Evolutionary conservation across 2,797 vertebrate genomes (phyloP).

Genomic region (Epinephelus malabaricus): DNA sequence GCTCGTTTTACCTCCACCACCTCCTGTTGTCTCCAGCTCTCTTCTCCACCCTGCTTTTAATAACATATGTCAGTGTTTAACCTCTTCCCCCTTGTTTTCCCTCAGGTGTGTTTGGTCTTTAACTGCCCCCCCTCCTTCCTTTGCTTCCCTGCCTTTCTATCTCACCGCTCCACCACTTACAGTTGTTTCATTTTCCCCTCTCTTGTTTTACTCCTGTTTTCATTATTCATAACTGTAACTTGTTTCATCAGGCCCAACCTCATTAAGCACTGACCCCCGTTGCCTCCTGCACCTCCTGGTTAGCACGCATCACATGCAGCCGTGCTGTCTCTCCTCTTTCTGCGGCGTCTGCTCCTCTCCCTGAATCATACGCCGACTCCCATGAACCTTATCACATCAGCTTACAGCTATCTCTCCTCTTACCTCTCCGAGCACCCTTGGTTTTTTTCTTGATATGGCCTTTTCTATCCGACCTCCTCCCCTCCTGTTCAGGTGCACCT

Average conservation of each 20-base stretch:
- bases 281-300: conserved; percentile 59
- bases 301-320: conserved; percentile 50
- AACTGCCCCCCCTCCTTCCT: background rate
- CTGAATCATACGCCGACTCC: conserved; percentile 55
- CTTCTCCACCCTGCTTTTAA: conserved; percentile 66
- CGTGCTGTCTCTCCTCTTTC: conserved; percentile 27
- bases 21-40: conserved; percentile 53
- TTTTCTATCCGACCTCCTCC: conserved; percentile 55
- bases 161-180: conserved; percentile 36
- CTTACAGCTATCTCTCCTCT: conserved; percentile 59
- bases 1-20: conserved; percentile 16
- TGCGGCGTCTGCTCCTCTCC: conserved; percentile 30
- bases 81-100: conserved; percentile 61
- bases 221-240: conserved; percentile 68
- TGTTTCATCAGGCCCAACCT: conserved; percentile 71
- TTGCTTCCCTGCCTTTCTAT: conserved; percentile 10
- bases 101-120: conserved; percentile 68
- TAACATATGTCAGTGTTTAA: conserved; percentile 74
- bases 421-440: conserved; percentile 51
- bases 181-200: conserved; percentile 47
- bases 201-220: conserved; percentile 66
- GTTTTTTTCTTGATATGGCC: conserved; percentile 60
- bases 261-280: conserved; percentile 70
- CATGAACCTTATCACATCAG: conserved; percentile 67
- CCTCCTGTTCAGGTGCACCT: conserved; percentile 53